phyloP scores from a whole-genome alignment of 1,140 invertebrate species.

The Zaprionus camerounensis region DNA sequence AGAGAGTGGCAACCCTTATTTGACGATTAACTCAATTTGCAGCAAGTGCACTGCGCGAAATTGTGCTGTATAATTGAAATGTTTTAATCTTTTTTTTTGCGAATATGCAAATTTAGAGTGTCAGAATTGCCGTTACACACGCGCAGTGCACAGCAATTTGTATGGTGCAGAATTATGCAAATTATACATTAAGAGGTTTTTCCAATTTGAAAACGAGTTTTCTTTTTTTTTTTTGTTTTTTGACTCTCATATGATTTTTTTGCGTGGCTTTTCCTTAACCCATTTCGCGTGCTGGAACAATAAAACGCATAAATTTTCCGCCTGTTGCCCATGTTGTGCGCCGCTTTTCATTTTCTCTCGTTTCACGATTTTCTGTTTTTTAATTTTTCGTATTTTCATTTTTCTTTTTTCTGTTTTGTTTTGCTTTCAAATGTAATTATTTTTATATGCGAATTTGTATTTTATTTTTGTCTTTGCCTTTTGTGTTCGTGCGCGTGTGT shows the following conservation, averaged over 20 bases:
- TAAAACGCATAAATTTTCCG: conserved; percentile 72
- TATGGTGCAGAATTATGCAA: conserved; percentile 25
- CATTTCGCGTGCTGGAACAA: conserved; percentile 55
- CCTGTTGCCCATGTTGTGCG: conserved; percentile 23
- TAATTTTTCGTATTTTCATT: conserved; percentile 20
- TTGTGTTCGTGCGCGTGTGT: conserved; percentile 15
- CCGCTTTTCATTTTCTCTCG: conserved; percentile 6
- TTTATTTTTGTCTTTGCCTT: conserved; percentile 14
- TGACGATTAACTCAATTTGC: conserved; percentile 3
- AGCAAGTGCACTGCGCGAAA: neutral
- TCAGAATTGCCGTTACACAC: neutral
- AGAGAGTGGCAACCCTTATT: neutral
- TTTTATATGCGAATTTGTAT: conserved; percentile 63
- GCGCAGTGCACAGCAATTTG: conserved; percentile 1
- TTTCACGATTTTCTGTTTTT: conserved; percentile 21
- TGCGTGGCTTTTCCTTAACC: conserved; percentile 39
- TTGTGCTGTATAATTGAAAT: neutral
- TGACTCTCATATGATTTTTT: neutral
- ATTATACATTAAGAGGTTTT: conserved; percentile 17
- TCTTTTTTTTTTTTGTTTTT: neutral
- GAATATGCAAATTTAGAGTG: neutral
- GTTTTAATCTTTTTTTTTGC: neutral
- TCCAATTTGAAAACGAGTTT: neutral
- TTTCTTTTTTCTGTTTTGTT: conserved; percentile 34
- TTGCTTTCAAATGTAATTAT: conserved; percentile 66